Percentiles rank a stretch among this genome's conserved stretches.
Evolutionary conservation across 2,888 invertebrate species (phyloP).

Genomic region (Himalopsyche japonica): DNA sequence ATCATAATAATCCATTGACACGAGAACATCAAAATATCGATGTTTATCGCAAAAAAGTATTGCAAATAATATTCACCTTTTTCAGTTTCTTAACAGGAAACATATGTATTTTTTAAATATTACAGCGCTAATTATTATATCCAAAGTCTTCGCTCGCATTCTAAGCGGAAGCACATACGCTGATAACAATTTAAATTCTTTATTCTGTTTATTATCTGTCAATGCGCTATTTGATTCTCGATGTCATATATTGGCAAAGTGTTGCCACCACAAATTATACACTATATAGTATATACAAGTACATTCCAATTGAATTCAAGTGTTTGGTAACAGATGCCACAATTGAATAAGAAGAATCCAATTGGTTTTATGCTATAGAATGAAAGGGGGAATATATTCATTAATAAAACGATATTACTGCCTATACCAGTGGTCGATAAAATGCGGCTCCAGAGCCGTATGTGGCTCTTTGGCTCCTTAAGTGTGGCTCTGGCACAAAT

Average conservation of each 20-base stretch:
- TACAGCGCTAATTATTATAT: neutral
- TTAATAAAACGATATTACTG: no score
- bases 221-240: neutral
- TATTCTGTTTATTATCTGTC: neutral
- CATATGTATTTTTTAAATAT: neutral
- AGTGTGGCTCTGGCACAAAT: no score
- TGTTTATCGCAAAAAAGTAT: neutral
- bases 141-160: neutral
- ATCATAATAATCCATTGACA: neutral
- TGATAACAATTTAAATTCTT: neutral
- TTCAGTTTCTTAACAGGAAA: neutral
- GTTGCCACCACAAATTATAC: neutral
- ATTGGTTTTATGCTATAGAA: no score
- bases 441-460: no score
- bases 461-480: no score
- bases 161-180: neutral
- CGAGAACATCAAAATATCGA: neutral
- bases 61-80: neutral
- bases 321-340: no score
- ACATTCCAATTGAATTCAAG: no score
- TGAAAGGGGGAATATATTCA: no score
- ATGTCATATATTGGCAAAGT: neutral
- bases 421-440: no score
- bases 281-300: no score
- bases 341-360: no score